phyloP scores from a whole-genome alignment of 2,113 vertebrate genomes.

The Tiliqua scincoides region DNA sequence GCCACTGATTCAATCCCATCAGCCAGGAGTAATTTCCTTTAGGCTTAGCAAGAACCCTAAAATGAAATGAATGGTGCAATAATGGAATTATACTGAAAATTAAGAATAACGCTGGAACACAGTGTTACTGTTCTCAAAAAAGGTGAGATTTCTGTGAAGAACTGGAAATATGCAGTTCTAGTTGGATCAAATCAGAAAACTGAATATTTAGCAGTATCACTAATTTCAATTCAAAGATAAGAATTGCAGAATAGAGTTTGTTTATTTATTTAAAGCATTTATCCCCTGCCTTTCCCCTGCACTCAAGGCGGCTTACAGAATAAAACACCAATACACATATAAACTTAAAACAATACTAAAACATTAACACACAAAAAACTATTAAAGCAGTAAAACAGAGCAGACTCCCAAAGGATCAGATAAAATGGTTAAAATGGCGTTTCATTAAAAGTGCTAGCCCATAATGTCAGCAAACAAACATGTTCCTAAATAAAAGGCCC shows the following conservation, averaged over 20 bases:
- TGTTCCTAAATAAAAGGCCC: too few relatives aligned
- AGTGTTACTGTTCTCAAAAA: neutral
- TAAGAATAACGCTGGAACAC: neutral
- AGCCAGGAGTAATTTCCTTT: neutral
- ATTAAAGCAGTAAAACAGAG: too few relatives aligned
- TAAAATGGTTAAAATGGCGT: too few relatives aligned
- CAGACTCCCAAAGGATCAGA: too few relatives aligned
- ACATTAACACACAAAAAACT: too few relatives aligned
- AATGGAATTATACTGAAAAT: neutral
- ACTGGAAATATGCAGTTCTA: neutral
- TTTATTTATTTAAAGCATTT: too few relatives aligned
- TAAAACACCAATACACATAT: too few relatives aligned
- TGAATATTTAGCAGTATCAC: neutral
- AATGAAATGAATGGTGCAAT: neutral
- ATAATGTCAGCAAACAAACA: too few relatives aligned
- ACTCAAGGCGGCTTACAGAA: too few relatives aligned
- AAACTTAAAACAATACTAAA: too few relatives aligned
- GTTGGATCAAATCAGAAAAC: neutral
- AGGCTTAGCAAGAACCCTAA: neutral
- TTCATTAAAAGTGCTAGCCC: too few relatives aligned
- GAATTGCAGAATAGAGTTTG: neutral
- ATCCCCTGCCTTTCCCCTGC: too few relatives aligned
- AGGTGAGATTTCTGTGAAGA: neutral
- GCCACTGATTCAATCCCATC: neutral
- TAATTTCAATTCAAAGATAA: neutral